Evolutionary conservation across 2,888 invertebrate species (phyloP).

Genomic region (Hecatera dysodea): DNA sequence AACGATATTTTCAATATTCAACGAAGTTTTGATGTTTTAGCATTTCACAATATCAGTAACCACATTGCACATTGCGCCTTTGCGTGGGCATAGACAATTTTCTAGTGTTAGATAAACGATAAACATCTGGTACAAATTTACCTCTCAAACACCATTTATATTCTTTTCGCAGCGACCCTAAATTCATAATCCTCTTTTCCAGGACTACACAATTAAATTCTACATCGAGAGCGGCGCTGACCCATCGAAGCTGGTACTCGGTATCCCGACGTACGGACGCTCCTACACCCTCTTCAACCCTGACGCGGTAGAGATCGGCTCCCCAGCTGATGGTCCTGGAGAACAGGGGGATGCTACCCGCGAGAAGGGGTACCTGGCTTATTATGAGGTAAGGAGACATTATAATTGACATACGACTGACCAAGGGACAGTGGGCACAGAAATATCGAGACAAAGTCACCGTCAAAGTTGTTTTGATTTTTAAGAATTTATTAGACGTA

Average conservation of each 20-base stretch:
- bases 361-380: constrained; percentile 98
- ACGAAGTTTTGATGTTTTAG: too few relatives aligned
- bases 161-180: too few relatives aligned
- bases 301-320: constrained; percentile 96
- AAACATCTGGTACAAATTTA: too few relatives aligned
- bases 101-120: too few relatives aligned
- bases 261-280: constrained; percentile 97
- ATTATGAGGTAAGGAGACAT: constrained; percentile 94
- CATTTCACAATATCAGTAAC: too few relatives aligned
- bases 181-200: constrained; percentile 53
- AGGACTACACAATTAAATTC: constrained; percentile 97
- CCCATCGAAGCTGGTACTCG: constrained; percentile 94
- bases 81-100: too few relatives aligned
- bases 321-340: constrained; percentile 97
- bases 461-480: too few relatives aligned
- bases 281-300: constrained; percentile 97
- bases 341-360: constrained; percentile 97
- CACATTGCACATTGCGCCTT: too few relatives aligned
- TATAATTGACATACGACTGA: background rate
- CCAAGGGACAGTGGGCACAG: background rate
- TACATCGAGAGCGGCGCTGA: constrained; percentile 95
- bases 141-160: too few relatives aligned
- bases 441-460: background rate
- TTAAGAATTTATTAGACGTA: too few relatives aligned
- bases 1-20: too few relatives aligned